Percentiles rank a stretch among this genome's conserved stretches.
Conservation (phyloP, 2,888 invertebrate species). For the Dorcus hopei region DNA sequence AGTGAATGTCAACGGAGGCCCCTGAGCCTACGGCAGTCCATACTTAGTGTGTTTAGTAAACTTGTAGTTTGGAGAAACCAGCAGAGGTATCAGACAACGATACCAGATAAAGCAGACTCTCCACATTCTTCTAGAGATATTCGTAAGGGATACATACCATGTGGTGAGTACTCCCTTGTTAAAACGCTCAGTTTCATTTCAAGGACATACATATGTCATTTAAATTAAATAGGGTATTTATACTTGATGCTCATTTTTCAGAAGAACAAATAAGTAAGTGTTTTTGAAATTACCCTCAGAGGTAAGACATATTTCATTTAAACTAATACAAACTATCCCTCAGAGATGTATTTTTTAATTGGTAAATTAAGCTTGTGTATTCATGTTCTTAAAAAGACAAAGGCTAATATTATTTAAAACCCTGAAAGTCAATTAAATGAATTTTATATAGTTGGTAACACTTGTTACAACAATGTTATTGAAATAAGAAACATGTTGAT, state of each 20-base stretch:
- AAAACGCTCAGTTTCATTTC: not conserved
- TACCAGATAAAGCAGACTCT: conserved; percentile 43
- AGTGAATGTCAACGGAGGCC: conserved; percentile 46
- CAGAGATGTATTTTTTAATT: not conserved
- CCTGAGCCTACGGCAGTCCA: conserved; percentile 59
- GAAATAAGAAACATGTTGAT: no score
- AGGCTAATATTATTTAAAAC: no score
- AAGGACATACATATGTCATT: not conserved
- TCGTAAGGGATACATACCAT: conserved; percentile 44
- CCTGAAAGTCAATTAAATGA: no score
- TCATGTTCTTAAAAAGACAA: no score
- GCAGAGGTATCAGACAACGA: conserved; percentile 46
- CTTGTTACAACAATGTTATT: no score
- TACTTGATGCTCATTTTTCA: not conserved
- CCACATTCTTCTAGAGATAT: conserved; percentile 46
- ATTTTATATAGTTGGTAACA: no score
- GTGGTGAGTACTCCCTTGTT: conserved; percentile 41
- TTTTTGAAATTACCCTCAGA: no score
- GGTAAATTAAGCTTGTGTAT: no score
- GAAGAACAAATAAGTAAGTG: not conserved
- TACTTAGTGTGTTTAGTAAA: conserved; percentile 52
- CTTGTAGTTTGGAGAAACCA: conserved; percentile 52
- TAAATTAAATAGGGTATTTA: not conserved
- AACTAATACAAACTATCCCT: no score
- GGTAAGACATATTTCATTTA: no score